Base-by-base conservation (phyloP, 2,113 vertebrate genomes). In the Dasyprocta punctata region DNA sequence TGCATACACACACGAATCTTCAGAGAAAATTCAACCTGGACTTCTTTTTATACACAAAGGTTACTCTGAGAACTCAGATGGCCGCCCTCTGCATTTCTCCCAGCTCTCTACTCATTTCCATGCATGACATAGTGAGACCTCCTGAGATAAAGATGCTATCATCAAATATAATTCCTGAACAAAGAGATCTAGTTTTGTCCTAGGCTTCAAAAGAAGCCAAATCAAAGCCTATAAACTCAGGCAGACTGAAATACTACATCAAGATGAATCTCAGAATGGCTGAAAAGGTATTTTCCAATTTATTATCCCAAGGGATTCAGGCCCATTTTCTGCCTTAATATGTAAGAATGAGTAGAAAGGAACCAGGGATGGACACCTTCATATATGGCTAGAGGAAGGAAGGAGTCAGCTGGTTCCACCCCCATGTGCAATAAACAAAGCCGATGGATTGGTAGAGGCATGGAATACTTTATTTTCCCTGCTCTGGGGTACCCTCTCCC, bases 401-500 rank as follows among this genome's bases (percentile, higher is more conserved):
- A 61, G 11, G 56, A 47, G 20, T 67, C 73, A 54, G 49, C 93
- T 61, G 80, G 63, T 44, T 93, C 60, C 47, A 67, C 17, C 75
- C 65, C 33, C 8, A 87, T 38, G 87, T 93, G 88, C 81, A 89
- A 92, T 47, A 73, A 65, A 92, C 86, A 95, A 96, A 95, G 52
- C 69, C 47, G 78, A 91, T 3, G 92, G 97, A 94, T 67, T 38
- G 88, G 77, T 17, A 94, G 77, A 95, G 49, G 71, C 65, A 61
- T 14, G 58, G 82, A 94, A 88, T 49, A 88, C 82, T 93, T 95
- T 98, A 86, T 84, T 73, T 83, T 82, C 89, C 69, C 84, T 56
- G 92, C 88, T 95, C 94, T 90, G 85, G 92, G 96, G 97, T 97
- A 92, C 93, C 75, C 95, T 97, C 44, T 95, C 75, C 89, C 95